phyloP scores from a whole-genome alignment of 2,888 invertebrate genomes.

The Dryocosmus kuriphilus region DNA sequence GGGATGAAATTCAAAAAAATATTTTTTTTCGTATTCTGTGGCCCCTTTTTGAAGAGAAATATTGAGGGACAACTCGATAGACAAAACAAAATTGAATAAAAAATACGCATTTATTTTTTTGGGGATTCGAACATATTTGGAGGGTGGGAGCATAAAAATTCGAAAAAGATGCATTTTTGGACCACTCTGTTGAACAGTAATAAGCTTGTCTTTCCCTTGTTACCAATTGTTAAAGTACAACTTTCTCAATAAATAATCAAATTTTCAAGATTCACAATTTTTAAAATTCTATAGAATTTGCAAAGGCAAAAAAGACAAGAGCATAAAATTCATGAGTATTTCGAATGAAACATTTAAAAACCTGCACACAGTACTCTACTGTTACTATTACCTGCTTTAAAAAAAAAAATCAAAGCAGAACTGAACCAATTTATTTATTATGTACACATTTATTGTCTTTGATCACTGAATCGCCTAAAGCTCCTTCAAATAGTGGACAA shows the following conservation, averaged over 20 bases:
- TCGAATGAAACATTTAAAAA: background rate
- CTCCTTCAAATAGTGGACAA: background rate
- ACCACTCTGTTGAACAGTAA: constrained; percentile 13
- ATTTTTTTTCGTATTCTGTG: too few relatives aligned
- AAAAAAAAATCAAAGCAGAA: background rate
- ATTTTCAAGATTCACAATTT: background rate
- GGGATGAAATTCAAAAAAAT: too few relatives aligned
- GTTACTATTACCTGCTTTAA: background rate
- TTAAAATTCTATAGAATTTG: background rate
- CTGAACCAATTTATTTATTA: background rate
- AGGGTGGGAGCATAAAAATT: too few relatives aligned
- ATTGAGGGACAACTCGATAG: too few relatives aligned
- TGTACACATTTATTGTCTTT: background rate
- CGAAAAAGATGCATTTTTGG: too few relatives aligned
- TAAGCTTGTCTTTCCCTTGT: background rate
- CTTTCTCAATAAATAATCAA: background rate
- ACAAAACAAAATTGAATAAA: too few relatives aligned
- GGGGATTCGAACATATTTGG: too few relatives aligned
- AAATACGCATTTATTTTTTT: too few relatives aligned
- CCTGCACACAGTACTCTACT: background rate
- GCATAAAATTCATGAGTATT: background rate
- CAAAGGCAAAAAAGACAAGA: background rate
- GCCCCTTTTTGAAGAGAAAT: too few relatives aligned
- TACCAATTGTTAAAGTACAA: background rate
- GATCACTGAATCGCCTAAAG: background rate